A percentile compares a stretch with the other conserved stretches of the same genome.
Conservation (phyloP, 2,888 invertebrate genomes). For the Lycaena phlaeas region DNA sequence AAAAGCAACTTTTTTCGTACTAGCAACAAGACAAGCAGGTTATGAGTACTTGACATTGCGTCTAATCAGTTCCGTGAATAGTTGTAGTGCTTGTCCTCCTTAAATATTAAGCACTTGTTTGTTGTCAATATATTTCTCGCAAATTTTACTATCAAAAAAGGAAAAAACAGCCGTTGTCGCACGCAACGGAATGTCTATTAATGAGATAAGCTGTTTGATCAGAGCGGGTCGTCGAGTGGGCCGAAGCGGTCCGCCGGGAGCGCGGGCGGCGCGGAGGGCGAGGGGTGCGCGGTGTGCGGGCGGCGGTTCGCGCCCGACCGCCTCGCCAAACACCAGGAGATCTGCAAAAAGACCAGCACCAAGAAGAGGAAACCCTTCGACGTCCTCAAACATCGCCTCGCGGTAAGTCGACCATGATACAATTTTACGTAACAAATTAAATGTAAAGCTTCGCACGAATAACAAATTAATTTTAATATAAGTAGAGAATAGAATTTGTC, state of each 20-base stretch:
- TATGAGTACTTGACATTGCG: no score
- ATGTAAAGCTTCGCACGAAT: not conserved
- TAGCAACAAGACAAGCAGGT: no score
- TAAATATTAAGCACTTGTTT: no score
- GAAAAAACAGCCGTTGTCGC: no score
- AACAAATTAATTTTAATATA: no score
- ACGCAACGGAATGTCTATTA: no score
- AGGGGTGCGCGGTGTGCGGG: conserved; percentile 81
- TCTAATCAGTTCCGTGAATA: no score
- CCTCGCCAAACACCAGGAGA: conserved; percentile 84
- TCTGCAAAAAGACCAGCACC: conserved; percentile 83
- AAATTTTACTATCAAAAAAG: no score
- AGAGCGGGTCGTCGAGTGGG: conserved; percentile 17
- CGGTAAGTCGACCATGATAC: conserved; percentile 36
- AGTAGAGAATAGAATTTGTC: no score
- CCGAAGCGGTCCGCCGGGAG: conserved; percentile 13
- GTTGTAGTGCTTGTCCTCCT: no score
- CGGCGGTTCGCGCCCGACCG: conserved; percentile 88
- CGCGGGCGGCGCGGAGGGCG: conserved; percentile 22
- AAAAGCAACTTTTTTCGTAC: no score
- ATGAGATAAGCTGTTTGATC: conserved; percentile 6
- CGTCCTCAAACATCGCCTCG: conserved; percentile 88
- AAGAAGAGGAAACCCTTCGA: conserved; percentile 95
- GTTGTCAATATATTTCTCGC: no score
- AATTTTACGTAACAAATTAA: not conserved